A percentile compares a stretch with the other conserved stretches of the same genome.
phyloP scores from a whole-genome alignment of 2,113 vertebrate genomes.

The Indicator indicator region DNA sequence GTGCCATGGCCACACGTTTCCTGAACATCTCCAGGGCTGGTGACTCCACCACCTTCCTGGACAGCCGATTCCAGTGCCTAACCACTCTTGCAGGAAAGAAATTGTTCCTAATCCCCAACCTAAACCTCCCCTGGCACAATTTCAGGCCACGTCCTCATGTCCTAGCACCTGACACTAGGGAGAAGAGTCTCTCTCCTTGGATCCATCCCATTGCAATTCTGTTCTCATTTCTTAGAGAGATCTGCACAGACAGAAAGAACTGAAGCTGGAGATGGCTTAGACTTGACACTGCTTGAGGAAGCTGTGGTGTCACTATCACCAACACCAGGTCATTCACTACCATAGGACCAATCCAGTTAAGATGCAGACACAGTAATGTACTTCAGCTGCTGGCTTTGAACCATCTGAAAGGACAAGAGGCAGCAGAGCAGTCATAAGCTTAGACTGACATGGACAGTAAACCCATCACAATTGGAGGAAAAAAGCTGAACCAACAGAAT shows the following conservation, averaged over 20 bases:
- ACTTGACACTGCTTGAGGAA: neutral
- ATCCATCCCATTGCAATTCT: neutral
- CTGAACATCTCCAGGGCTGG: too few relatives aligned
- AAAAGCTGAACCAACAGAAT: neutral
- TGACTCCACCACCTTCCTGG: too few relatives aligned
- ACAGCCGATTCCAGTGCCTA: too few relatives aligned
- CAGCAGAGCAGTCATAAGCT: neutral
- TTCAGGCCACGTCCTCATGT: too few relatives aligned
- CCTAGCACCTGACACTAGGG: too few relatives aligned
- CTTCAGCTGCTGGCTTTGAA: neutral
- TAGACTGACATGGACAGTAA: accelerated
- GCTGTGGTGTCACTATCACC: neutral
- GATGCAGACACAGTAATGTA: neutral
- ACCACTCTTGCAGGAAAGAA: too few relatives aligned
- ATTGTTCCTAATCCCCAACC: too few relatives aligned
- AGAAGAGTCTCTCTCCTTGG: neutral
- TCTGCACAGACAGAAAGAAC: neutral
- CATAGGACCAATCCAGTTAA: neutral
- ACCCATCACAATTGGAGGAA: neutral
- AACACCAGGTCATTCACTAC: neutral
- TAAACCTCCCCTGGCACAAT: too few relatives aligned
- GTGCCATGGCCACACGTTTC: too few relatives aligned
- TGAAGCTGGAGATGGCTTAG: accelerated
- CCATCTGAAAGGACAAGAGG: neutral
- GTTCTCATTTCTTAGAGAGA: accelerated